A percentile compares a stretch with the other conserved stretches of the same genome.
These are phyloP conservation scores for Trichogramma evanescens DNA, from an alignment of 2,888 invertebrate genomes.

Conservation along the genomic window DNA sequence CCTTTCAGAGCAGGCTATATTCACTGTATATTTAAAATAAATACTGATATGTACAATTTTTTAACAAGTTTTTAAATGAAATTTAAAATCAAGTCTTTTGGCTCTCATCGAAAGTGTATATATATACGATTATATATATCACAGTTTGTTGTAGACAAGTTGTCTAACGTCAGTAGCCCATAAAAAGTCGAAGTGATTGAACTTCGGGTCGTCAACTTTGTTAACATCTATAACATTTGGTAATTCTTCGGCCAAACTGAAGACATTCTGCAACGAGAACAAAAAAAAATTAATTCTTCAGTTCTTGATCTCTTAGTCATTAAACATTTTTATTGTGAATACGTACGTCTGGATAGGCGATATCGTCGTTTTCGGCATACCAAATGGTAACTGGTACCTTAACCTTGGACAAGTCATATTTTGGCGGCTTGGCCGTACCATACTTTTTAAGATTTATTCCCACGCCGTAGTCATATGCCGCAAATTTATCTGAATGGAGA, in stretches of 20 bases:
- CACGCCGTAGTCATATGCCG: conserved; percentile 8
- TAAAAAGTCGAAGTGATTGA: neutral
- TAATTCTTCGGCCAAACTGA: neutral
- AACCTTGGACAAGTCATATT: conserved; percentile 8
- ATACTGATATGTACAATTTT: too few species aligned
- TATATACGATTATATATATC: too few species aligned
- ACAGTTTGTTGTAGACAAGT: too few species aligned
- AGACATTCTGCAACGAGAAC: neutral
- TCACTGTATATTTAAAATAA: too few species aligned
- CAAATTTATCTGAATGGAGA: conserved; percentile 3
- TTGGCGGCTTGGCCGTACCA: neutral
- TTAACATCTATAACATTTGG: neutral
- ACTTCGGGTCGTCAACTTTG: neutral
- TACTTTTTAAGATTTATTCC: conserved; percentile 2
- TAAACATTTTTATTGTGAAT: too few species aligned
- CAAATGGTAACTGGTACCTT: conserved; percentile 10
- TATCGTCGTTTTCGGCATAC: conserved; percentile 7
- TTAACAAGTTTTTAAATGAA: too few species aligned
- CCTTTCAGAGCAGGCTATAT: too few species aligned
- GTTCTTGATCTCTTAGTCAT: too few species aligned
- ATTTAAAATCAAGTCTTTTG: too few species aligned
- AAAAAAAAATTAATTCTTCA: neutral
- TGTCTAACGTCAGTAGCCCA: too few species aligned
- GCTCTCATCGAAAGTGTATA: too few species aligned
- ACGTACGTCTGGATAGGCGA: conserved; percentile 7